Conservation (phyloP, 2,797 vertebrate species). For the Syndactyla subalaris region DNA sequence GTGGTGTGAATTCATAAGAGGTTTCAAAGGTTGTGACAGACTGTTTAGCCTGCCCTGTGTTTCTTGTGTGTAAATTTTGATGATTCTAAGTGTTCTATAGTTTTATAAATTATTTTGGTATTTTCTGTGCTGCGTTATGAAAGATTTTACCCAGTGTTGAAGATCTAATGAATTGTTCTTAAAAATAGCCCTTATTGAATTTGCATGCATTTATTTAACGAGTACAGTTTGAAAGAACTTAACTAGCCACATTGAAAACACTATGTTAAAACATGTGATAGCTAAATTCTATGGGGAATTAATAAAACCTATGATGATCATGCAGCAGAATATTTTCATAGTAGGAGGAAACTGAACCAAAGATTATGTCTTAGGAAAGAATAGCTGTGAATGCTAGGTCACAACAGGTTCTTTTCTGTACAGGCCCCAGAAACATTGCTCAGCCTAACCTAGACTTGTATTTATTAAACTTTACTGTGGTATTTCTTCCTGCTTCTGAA, state of each 20-base stretch:
- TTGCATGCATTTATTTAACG: neutral
- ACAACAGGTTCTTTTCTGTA: neutral
- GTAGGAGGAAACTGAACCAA: neutral
- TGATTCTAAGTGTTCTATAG: neutral
- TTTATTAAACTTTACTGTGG: constrained; percentile 9
- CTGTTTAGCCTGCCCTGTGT: neutral
- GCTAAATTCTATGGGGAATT: neutral
- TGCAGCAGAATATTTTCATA: neutral
- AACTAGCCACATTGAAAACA: neutral
- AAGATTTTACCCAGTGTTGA: neutral
- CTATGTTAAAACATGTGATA: neutral
- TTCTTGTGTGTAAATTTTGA: constrained; percentile 11
- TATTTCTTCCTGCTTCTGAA: constrained; percentile 41
- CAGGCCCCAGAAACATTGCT: neutral
- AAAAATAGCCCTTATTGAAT: neutral
- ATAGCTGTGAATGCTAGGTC: neutral
- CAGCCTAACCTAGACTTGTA: neutral
- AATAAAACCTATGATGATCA: neutral
- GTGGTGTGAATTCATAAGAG: constrained; percentile 32
- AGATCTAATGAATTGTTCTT: neutral
- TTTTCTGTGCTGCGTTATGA: neutral
- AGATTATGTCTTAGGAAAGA: neutral
- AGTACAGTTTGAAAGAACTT: neutral
- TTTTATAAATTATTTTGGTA: neutral
- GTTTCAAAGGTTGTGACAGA: neutral